Evolutionary conservation across 1,140 invertebrate genomes (phyloP).

Genomic region (Carposina sasakii): DNA sequence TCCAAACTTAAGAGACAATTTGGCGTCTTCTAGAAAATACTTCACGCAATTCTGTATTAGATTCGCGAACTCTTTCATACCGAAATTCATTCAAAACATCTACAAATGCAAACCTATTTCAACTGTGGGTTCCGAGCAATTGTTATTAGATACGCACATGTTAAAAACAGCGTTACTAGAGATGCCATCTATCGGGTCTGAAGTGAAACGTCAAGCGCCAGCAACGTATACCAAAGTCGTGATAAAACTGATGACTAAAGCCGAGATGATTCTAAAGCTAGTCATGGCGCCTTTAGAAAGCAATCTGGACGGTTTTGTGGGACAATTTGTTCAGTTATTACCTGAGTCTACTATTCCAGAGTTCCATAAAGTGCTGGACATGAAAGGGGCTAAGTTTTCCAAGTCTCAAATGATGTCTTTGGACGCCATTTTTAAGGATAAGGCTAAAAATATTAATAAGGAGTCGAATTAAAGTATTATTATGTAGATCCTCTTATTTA

Average conservation of each 20-base stretch:
- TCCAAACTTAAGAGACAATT: constrained; percentile 91
- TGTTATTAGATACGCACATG: constrained; percentile 98
- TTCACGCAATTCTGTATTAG: constrained; percentile 98
- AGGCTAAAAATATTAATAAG: constrained; percentile 27
- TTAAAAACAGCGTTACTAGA: constrained; percentile 97
- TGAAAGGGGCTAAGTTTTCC: constrained; percentile 85
- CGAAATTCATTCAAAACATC: constrained; percentile 93
- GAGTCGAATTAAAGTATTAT: constrained; percentile 20
- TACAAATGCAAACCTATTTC: constrained; percentile 96
- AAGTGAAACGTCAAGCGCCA: constrained; percentile 89
- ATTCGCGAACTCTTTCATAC: constrained; percentile 96
- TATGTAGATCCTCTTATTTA: too few relatives aligned
- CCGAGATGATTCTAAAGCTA: constrained; percentile 98
- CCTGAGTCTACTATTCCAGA: constrained; percentile 92
- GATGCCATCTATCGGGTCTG: constrained; percentile 93
- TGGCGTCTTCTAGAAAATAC: constrained; percentile 97
- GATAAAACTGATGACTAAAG: constrained; percentile 97
- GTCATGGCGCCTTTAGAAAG: constrained; percentile 96
- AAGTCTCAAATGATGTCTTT: constrained; percentile 44
- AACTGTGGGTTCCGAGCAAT: constrained; percentile 95
- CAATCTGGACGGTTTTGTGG: constrained; percentile 83
- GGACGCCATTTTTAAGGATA: constrained; percentile 43
- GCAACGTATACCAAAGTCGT: constrained; percentile 91
- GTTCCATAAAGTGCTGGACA: constrained; percentile 97
- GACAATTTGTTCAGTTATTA: constrained; percentile 92